Evolutionary conservation across 2,113 vertebrate species (phyloP), one percentile per base, ranked within the genome.

Genomic region (Dicentrarchus labrax): DNA sequence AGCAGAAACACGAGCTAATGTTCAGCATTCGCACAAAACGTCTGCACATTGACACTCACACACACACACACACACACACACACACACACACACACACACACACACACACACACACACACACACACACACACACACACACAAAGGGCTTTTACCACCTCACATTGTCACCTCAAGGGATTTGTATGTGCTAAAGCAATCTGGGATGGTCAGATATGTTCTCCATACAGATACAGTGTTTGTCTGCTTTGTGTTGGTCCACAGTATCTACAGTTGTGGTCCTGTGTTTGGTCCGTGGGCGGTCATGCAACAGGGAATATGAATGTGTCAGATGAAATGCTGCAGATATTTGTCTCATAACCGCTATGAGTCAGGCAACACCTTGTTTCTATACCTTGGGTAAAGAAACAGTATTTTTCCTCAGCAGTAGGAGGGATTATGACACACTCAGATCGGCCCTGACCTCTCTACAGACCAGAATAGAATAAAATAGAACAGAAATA

Each of bases 321-420:
- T 67, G 75, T 91, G 89, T 86, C 82, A 78, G 83, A 88, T 80
- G 80, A 84, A 86, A 80, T 71, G 81, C 67, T 83, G 78, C 67
- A 19, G 86, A 83, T 89, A 85, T 88, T 91, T 88, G 88, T 85
- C 86, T 90, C 89, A 75, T 85, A 88, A 80, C 73, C 45, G 59
- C 76, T 4, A 56, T 91, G 91, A 90, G 83, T 90, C 91, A 88
- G 83, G 61, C 72, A 84, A 76, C 91, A 86, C 79, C 74, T 87
- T 78, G 64, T 84, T 81, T 80, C 75, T 79, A 39, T 81, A 89
- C 62, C 72, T 83, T 50, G 71, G 71, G 50, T 88, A 78, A 75
- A 82, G 84, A 79, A 85, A 65, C 57, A 56, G 54, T 79, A 16
- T 75, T 57, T 56, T 78, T 75, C 43, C 75, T 74, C 66, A 4